Conservation (phyloP, 2,888 invertebrate species). For the Noctuana brunneofusca region DNA sequence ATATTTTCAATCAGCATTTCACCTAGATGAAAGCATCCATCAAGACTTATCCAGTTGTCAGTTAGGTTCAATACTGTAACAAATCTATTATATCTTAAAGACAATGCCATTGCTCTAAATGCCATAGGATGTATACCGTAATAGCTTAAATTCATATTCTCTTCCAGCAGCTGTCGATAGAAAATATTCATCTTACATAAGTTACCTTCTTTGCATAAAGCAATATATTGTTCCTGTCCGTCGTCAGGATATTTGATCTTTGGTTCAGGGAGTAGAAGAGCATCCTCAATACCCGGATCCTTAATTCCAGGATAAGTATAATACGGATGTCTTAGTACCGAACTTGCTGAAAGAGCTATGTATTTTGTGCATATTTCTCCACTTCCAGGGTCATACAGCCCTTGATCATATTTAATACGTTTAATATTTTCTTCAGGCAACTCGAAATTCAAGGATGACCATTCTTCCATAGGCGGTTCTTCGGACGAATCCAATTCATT, state of each 20-base stretch:
- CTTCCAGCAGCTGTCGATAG: conserved; percentile 46
- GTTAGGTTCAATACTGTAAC: conserved; percentile 49
- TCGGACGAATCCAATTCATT: conserved; percentile 39
- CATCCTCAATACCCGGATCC: conserved; percentile 53
- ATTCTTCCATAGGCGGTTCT: conserved; percentile 45
- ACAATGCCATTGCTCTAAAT: conserved; percentile 43
- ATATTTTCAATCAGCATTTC: conserved; percentile 47
- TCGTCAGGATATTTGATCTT: conserved; percentile 47
- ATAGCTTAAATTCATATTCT: conserved; percentile 48
- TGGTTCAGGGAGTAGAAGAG: conserved; percentile 48
- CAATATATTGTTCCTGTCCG: conserved; percentile 56
- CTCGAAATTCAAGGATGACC: conserved; percentile 43
- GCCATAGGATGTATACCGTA: conserved; percentile 41
- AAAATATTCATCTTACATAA: conserved; percentile 48
- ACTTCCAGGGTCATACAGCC: conserved; percentile 44
- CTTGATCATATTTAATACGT: conserved; percentile 38
- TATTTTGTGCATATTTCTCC: conserved; percentile 48
- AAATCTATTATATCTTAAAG: conserved; percentile 43
- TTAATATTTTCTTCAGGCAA: conserved; percentile 39
- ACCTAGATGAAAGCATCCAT: conserved; percentile 51
- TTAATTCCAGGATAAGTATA: conserved; percentile 49
- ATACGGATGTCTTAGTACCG: conserved; percentile 44
- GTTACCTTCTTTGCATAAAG: conserved; percentile 49
- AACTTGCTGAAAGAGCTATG: conserved; percentile 45
- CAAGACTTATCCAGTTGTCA: conserved; percentile 48